Evolutionary conservation across 1,140 invertebrate genomes (phyloP), one percentile per base, ranked within the genome.

Genomic region (Drosophila mojavensis): DNA sequence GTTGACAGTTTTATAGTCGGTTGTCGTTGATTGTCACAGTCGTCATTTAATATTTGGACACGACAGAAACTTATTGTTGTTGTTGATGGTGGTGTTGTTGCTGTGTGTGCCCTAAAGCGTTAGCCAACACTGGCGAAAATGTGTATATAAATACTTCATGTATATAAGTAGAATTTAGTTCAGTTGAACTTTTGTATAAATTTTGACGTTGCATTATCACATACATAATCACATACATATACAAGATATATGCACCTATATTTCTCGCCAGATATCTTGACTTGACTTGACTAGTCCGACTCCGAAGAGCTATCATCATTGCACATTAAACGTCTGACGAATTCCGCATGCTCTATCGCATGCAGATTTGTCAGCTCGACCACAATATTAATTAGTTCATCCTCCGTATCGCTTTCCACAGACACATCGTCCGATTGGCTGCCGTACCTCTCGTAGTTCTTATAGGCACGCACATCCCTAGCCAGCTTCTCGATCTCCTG

Each of bases 1-100:
- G 84, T 84, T 88, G 84, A 83, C 84, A 84, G 84, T 89, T 89
- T 80, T 86, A 88, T 88, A 89, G 84, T 72, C 80, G 78, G 77
- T 86, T 86, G 83, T 75, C 80, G 79, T 55, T 79, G 79, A 68
- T 84, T 84, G 78, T 89, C 78, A 90, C 84, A 89, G 84, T 84
- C 80, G 74, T 72, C 71, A 89, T 89, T 88, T 88, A 89, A 89
- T 89, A 89, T 89, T 90, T 89, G 85, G 74, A 78, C 74, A 81
- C 24, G 61, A 53, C 59, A 41, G 20, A 60, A 79, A 82, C 78
- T 82, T 86, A 78, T 86, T 88, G 67, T 77, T 64, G 73, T 62
- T 2, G 39, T 82, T n/a, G n/a, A n/a, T n/a, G n/a, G n/a, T n/a
- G n/a, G n/a, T 53, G 55, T 2, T 54, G 10, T 39, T 10, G 9